Conservation (phyloP, 2,888 invertebrate genomes). For the Gymnocheta viridis region DNA sequence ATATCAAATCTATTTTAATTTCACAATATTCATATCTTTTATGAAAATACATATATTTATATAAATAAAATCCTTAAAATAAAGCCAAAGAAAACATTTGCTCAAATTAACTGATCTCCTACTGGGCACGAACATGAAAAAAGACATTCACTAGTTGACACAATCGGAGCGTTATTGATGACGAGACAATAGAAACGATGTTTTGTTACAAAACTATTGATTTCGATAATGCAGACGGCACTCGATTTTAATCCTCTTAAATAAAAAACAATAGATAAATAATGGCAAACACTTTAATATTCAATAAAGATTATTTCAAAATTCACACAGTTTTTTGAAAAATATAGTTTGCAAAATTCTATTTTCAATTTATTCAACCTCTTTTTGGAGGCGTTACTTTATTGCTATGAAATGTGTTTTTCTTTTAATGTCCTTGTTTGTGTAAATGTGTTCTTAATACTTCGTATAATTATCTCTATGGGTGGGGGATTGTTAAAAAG, state of each 20-base stretch:
- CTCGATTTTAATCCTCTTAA: slow-evolving; percentile 35
- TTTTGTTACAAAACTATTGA: slow-evolving; percentile 44
- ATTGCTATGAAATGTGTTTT: slow-evolving; percentile 1
- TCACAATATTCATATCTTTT: background rate
- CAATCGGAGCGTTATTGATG: background rate
- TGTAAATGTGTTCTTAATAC: slow-evolving; percentile 2
- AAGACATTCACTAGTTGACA: slow-evolving; percentile 10
- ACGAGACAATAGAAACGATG: slow-evolving; percentile 2
- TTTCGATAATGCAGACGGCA: background rate
- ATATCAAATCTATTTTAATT: no score
- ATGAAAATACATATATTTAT: background rate
- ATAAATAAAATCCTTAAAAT: background rate
- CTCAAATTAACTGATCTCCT: slow-evolving; percentile 57
- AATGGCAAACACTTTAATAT: background rate
- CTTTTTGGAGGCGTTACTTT: slow-evolving; percentile 35
- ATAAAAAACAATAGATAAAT: slow-evolving; percentile 8
- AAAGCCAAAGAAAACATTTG: slow-evolving; percentile 35
- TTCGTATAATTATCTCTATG: slow-evolving; percentile 28
- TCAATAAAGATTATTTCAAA: slow-evolving; percentile 43
- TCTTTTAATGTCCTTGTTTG: background rate
- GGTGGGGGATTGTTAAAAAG: slow-evolving; percentile 12
- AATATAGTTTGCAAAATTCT: slow-evolving; percentile 7
- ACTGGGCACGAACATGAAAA: slow-evolving; percentile 34
- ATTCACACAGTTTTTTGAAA: slow-evolving; percentile 28
- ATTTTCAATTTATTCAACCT: background rate